These are phyloP conservation scores for Bilobella aurantiaca DNA, from an alignment of 1,140 invertebrate genomes.

Conservation along the genomic window DNA sequence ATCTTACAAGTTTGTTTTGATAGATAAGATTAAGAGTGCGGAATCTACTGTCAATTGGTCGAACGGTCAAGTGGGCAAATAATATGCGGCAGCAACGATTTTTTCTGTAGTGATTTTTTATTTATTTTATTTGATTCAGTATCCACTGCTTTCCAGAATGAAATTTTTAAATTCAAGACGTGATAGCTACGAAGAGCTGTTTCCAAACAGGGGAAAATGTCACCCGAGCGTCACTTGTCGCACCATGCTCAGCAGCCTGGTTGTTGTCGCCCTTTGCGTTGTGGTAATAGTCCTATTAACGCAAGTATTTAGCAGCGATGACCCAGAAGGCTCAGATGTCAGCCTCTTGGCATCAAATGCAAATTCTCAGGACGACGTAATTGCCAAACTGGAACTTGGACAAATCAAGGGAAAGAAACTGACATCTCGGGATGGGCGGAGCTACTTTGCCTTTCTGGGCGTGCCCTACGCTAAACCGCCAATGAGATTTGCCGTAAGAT, in stretches of 20 bases:
- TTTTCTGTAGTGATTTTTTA: no score
- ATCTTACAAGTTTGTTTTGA: no score
- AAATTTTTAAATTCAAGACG: neutral
- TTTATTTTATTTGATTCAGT: no score
- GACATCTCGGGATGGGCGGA: neutral
- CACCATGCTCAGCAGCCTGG: neutral
- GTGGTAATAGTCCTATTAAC: no score
- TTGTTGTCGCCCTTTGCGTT: neutral
- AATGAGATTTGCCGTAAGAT: constrained; percentile 39
- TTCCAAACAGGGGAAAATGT: neutral
- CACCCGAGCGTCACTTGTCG: neutral
- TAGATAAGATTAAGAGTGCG: no score
- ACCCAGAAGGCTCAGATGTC: no score
- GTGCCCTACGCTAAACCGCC: constrained; percentile 48
- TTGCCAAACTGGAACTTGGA: neutral
- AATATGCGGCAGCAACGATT: no score
- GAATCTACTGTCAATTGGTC: no score
- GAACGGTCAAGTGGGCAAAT: no score
- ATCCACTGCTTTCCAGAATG: neutral
- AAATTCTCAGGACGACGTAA: no score
- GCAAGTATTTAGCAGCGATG: no score
- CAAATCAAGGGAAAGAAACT: neutral
- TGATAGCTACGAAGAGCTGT: neutral
- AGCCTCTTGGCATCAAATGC: no score
- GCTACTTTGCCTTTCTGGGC: constrained; percentile 38